Base-by-base conservation (phyloP, 2,888 invertebrate species). In the Lochmaea capreae region DNA sequence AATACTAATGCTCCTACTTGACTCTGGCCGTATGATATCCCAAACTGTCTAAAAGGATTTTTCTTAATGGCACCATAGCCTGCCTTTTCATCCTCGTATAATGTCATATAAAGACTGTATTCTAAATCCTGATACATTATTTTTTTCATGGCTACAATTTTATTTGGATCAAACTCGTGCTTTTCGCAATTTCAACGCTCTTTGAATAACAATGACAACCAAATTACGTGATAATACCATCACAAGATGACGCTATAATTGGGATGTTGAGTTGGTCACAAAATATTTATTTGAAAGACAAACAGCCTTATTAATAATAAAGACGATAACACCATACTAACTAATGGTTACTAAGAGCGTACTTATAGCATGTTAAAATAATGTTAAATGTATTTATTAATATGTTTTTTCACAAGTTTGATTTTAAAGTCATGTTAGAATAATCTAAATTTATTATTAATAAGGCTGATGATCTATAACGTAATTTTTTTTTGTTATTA, bases 221-320 rank as follows among this genome's bases (percentile, higher is more conserved):
- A 58, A 58, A 58, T 58, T 58, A 58, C 22, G 58, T 58, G 58
- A 58, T 58, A 58, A 58, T 58, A 18, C 3, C 26, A 58, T 14
- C 58, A 58, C 58, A 58, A 58, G 18, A 58, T 58, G 58, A 58
- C 22, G 58, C 58, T 12, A 58, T 4, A 22, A 57, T 22, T 57
- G 16, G 18, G 22, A 57, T 57, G 5, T 26, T 18, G 9, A 57
- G 12, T 26, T 22, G 18, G 14, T 57, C 0, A 14, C 49, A 49
- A 49, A 52, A 52, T 8, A 8, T 12, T 12, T 46, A 46, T 46
- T 11, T 46, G 4, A 10, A 46, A 33, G 33, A n/a, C n/a, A n/a
- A n/a, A n/a, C n/a, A n/a, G n/a, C n/a, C n/a, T n/a, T n/a, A n/a
- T n/a, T n/a, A n/a, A n/a, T n/a, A n/a, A n/a, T n/a, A n/a, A n/a